Base-by-base conservation (phyloP, 2,113 vertebrate genomes). In the Coregonus clupeaformis region DNA sequence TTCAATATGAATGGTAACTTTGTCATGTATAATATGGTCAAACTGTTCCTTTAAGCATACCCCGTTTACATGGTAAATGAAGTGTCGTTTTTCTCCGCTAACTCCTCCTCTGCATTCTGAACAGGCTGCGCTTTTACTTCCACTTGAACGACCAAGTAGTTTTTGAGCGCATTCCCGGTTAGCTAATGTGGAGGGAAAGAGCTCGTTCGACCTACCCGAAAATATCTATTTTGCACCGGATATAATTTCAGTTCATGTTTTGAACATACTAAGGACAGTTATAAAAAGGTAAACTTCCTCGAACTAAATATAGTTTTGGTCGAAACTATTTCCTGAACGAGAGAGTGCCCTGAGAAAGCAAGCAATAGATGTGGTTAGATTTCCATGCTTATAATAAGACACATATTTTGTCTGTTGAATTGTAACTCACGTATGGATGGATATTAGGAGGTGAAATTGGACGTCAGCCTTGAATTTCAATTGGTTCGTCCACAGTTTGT, bases 61-160 rank as follows among this genome's bases (percentile, higher is more conserved):
- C 36, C 81, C 68, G 83, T 83, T 79, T 77, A n/a, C 87, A 80
- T 79, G 80, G 5, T 91, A 88, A 90, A 90, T 89, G 80, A 87
- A 92, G 93, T 90, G 91, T 93, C 91, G 89, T 86, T 89, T 94
- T 94, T 91, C 92, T 91, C 84, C 62, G 45, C 77, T 47, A 89
- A 92, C 93, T 91, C 93, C 92, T 89, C 91, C 93, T 91, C 92
- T 88, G 81, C 81, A 69, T 80, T 82, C 78, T 80, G 87, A 85
- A 87, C 88, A 71, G 77, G 85, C 89, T 89, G 89, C 83, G 85
- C 85, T 85, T 87, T 60, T 88, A 85, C 87, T 89, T 91, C 90
- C 89, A 90, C 87, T 91, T 88, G 64, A 91, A 85, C 89, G 78
- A 84, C 85, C 88, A 85, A 42, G 36, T 42, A 1, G 83, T 89